Evolutionary conservation across 2,797 vertebrate genomes (phyloP), one percentile per base, ranked within the genome.

Genomic region (Lepus oiostolus): DNA sequence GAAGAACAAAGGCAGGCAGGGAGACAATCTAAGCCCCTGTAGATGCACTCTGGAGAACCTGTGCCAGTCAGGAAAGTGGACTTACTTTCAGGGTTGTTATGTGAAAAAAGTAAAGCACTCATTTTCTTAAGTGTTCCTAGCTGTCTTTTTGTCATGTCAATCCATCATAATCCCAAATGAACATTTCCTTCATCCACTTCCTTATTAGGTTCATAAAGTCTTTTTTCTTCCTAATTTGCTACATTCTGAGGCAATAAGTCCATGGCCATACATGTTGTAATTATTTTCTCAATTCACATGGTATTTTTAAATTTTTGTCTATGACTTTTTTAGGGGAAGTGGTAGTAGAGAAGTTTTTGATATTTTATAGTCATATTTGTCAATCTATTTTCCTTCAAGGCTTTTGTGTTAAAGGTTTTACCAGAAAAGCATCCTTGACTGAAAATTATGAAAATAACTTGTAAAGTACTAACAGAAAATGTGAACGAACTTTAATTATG

Each of bases 371-470:
- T 72, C 26, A 35, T 82, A 85, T 76, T 62, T 87, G 89, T 58
- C 68, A 90, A 17, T 32, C 30, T 63, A 84, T 91, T 77, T 77
- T 60, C 58, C 21, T 76, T 83, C 88, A 93, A 68, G 16, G 13
- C 19, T 90, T 95, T 76, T 52, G 38, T 89, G 9, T 32, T 92
- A 22, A 54, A 32, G 74, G n/a, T 88, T 92, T 82, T 68, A 87
- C n/a, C 60, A 5, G 67, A 89, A 96, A 83, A 21, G 52, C 2
- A n/a, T 81, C 22, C 8, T 10, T 91, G 76, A 70, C 63, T 5
- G 9, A 58, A 93, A 93, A 90, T 82, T 88, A 93, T n/a, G 63
- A 84, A 83, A 93, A 52, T 92, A 74, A 85, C 9, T 62, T 85
- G 14, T 10, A 14, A 38, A 72, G 10, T 16, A 58, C 12, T 58